These are phyloP conservation scores for Gymnocheta viridis DNA, from an alignment of 2,888 invertebrate genomes.

Conservation along the genomic window DNA sequence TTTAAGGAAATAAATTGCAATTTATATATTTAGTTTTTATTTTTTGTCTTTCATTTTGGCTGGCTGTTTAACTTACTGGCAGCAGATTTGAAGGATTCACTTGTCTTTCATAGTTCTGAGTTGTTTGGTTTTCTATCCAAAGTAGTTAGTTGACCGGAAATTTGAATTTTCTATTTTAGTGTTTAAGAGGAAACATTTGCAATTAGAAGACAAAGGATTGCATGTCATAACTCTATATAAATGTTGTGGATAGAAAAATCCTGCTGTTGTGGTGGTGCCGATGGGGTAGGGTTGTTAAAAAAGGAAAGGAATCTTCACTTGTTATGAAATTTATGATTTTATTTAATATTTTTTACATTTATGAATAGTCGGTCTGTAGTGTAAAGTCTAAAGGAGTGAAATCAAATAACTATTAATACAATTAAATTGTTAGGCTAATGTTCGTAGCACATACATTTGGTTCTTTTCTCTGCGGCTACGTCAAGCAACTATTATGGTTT, in stretches of 20 bases:
- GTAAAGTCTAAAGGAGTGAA: conserved; percentile 3
- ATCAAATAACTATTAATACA: too few relatives aligned
- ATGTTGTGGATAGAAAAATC: conserved; percentile 15
- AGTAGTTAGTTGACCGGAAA: conserved; percentile 34
- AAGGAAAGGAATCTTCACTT: neutral
- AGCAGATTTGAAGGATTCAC: conserved; percentile 44
- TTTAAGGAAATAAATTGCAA: conserved; percentile 34
- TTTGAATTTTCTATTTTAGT: conserved; percentile 52
- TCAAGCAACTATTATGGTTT: too few relatives aligned
- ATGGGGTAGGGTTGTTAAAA: neutral
- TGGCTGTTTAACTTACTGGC: neutral
- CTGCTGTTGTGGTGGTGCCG: neutral
- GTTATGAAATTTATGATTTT: conserved; percentile 5
- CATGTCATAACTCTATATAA: conserved; percentile 50
- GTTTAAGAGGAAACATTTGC: conserved; percentile 39
- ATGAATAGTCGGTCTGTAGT: neutral
- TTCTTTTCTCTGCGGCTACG: too few relatives aligned
- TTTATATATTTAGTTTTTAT: neutral
- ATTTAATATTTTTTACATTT: neutral
- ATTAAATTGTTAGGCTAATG: too few relatives aligned
- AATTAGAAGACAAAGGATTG: conserved; percentile 61
- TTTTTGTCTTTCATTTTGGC: neutral
- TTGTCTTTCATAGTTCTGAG: conserved; percentile 11
- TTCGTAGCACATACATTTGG: too few relatives aligned
- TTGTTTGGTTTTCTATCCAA: neutral